Base-by-base conservation (phyloP, 2,113 vertebrate genomes). In the Eptesicus fuscus region DNA sequence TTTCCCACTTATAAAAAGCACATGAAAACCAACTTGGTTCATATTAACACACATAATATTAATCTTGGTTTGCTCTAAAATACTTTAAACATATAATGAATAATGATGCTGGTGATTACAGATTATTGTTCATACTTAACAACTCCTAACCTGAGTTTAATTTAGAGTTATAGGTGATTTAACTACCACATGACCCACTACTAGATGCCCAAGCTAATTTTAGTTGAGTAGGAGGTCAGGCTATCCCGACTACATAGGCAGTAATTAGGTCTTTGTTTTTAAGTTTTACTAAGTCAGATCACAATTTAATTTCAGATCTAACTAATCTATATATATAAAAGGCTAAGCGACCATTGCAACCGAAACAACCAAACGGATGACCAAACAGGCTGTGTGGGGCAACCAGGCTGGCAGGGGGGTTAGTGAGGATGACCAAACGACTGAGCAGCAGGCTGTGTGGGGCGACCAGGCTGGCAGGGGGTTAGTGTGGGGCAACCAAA, bases 291-390 rank as follows among this genome's bases (percentile, higher is more conserved):
- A 88, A 80, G 28, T 40, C 49, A 96, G 61, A 79, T 44, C 13
- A 93, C 25, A 93, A 78, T 63, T 78, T 95, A 65, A 83, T 70
- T 95, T 94, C 30, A 91, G 69, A 86, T 69, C 51, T 78, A 87
- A 56, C 6, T 65, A 12, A 61, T 80, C 18, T 56, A 56, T 56
- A 56, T 56, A 56, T 22, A 56, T 56, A 56, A 56, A 56, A 56
- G 53, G 20, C 53, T 56, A 56, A 56, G 53, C 6, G 53, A 53
- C 17, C 53, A 56, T 56, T 2, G 18, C 53, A 56, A 22, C 53
- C 2, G 7, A 56, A 56, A 56, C 18, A 56, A 56, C 18, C 53
- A 56, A 56, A 22, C 20, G 2, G 53, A 56, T 8, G 18, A 56
- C 20, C 53, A 56, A 56, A 56, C 7, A 56, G 53, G 20, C 53